A percentile compares a stretch with the other conserved stretches of the same genome.
These are phyloP conservation scores for Coluber constrictor DNA, from an alignment of 2,797 vertebrate species.

Conservation along the genomic window DNA sequence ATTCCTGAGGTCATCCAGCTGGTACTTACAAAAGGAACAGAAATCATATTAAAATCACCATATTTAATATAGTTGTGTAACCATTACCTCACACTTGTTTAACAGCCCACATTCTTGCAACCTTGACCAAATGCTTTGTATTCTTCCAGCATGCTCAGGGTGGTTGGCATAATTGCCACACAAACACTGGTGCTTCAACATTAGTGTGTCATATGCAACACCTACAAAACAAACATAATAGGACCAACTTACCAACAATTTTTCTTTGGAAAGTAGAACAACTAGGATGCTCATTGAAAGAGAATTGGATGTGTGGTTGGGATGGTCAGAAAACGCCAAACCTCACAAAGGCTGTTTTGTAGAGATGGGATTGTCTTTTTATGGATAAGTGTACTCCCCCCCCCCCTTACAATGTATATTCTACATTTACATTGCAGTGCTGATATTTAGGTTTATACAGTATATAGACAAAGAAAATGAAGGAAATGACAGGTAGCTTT, in stretches of 20 bases:
- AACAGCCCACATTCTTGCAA: slow-evolving; percentile 78
- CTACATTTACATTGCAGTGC: not conserved
- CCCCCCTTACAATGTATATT: not conserved
- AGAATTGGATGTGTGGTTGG: not conserved
- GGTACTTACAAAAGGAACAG: slow-evolving; percentile 3
- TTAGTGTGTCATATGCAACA: slow-evolving; percentile 75
- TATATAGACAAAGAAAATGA: not conserved
- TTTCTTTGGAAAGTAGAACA: not conserved
- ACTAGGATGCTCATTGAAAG: not conserved
- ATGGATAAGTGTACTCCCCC: not conserved
- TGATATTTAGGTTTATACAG: not conserved
- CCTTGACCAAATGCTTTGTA: slow-evolving; percentile 82
- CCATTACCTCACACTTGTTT: slow-evolving; percentile 77
- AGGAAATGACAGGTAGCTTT: not conserved
- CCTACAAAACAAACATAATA: slow-evolving; percentile 61
- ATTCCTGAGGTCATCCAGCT: not conserved
- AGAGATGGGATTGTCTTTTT: not conserved
- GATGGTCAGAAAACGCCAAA: not conserved
- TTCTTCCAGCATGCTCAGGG: slow-evolving; percentile 76
- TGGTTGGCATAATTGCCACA: slow-evolving; percentile 75
- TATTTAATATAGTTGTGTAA: not conserved
- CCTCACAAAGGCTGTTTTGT: not conserved
- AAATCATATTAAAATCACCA: not conserved
- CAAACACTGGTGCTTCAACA: slow-evolving; percentile 80
- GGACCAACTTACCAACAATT: not conserved